phyloP scores from a whole-genome alignment of 2,797 vertebrate genomes.

The Diplodus sargus region DNA sequence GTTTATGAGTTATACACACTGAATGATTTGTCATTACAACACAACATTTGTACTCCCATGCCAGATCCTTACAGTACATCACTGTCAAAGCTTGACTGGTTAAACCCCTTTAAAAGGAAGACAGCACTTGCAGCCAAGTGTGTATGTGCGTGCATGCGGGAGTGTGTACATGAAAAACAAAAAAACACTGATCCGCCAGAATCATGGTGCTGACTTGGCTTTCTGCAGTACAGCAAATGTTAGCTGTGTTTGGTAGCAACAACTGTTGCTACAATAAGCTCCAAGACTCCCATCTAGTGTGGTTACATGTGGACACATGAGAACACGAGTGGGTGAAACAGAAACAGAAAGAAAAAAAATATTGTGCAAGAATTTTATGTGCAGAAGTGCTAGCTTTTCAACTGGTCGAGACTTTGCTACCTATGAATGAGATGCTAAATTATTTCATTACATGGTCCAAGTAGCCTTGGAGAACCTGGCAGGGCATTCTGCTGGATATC shows the following conservation, averaged over 20 bases:
- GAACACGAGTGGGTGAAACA: slow-evolving; percentile 11
- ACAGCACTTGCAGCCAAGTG: not conserved
- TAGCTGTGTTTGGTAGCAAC: slow-evolving; percentile 63
- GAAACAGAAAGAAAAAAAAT: slow-evolving; percentile 22
- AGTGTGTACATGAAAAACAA: slow-evolving; percentile 37
- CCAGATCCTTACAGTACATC: not conserved
- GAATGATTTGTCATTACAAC: not conserved
- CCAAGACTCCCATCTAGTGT: slow-evolving; percentile 30
- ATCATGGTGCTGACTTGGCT: slow-evolving; percentile 47
- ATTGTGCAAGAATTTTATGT: slow-evolving; percentile 26
- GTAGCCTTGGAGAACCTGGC: slow-evolving; percentile 1
- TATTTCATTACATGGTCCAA: slow-evolving; percentile 1
- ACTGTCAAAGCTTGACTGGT: slow-evolving; percentile 16
- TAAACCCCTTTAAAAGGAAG: slow-evolving; percentile 19
- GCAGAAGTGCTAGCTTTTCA: slow-evolving; percentile 3
- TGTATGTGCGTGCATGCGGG: not conserved
- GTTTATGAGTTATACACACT: not conserved
- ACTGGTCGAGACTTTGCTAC: not conserved
- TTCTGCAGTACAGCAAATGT: slow-evolving; percentile 4
- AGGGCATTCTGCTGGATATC: not conserved
- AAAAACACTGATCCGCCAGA: slow-evolving; percentile 26
- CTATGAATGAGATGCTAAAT: slow-evolving; percentile 21
- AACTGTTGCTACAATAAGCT: slow-evolving; percentile 63
- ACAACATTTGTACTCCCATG: not conserved
- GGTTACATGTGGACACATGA: slow-evolving; percentile 24